Evolutionary conservation across 2,888 invertebrate genomes (phyloP), one percentile per base, ranked within the genome.

Genomic region (Rosalia funebris): DNA sequence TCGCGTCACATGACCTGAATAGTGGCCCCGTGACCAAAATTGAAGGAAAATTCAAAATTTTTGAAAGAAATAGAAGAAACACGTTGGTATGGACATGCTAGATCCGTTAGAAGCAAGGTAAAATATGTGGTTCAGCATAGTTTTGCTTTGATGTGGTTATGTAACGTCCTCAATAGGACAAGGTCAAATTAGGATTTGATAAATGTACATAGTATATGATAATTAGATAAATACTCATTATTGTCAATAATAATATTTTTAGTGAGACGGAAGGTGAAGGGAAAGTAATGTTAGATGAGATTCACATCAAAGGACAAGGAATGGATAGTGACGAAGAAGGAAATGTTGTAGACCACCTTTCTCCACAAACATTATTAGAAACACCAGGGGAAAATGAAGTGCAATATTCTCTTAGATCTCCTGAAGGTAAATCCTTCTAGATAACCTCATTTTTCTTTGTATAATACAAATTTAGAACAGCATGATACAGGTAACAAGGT

Each of bases 1-100:
- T 78, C 78, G 79, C 81, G 81, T 89, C 88, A 89, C 88, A 88
- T 89, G 88, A 88, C 88, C 88, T 82, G 83, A 60, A 84, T 66
- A 85, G 87, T 88, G 88, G 87, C 85, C 88, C 88, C 88, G 88
- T 88, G 88, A 88, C 86, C 88, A 87, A 85, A 87, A 84, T 83
- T 85, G 84, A 83, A 84, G 82, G 86, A 86, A 86, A 86, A 86
- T 85, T 86, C 86, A 87, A 86, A 68, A 65, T 57, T 50, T 52
- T 65, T 57, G 16, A 54, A 53, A 65, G 64, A 63, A 69, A 83
- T 81, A 50, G 20, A 17, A 57, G 58, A 48, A 45, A 82, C 62
- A 42, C 45, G 37, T 47, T 65, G 77, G 81, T 79, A 84, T 86
- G 83, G 87, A 87, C 79, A 82, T 87, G 73, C 82, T 87, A 76